Conservation (phyloP, 2,888 invertebrate genomes). For the Rhorus exstirpatorius region DNA sequence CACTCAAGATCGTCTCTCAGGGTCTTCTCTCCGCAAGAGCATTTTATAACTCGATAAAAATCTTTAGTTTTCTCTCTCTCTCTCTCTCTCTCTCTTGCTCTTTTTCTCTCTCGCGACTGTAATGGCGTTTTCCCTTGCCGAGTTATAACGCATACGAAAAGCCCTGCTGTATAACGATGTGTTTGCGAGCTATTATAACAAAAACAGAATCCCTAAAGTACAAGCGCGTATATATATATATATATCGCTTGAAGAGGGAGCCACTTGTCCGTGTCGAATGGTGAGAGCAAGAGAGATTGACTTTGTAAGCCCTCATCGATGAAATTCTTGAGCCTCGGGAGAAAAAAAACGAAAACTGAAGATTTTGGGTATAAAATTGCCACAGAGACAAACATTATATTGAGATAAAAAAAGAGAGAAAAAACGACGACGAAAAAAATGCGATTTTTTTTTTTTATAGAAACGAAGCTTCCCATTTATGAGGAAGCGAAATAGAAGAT, state of each 20-base stretch:
- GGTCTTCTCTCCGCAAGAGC: constrained; percentile 41
- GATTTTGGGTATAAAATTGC: no score
- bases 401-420: no score
- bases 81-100: background rate
- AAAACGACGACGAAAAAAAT: no score
- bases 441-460: no score
- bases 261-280: constrained; percentile 41
- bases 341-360: background rate
- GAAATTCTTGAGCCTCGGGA: constrained; percentile 27
- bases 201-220: constrained; percentile 62
- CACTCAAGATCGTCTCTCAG: constrained; percentile 62
- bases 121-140: constrained; percentile 20
- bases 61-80: constrained; percentile 45
- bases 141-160: constrained; percentile 38
- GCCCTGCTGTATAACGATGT: constrained; percentile 64
- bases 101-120: background rate
- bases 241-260: constrained; percentile 47
- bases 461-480: no score
- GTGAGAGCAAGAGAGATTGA: constrained; percentile 30
- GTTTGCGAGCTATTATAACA: constrained; percentile 67
- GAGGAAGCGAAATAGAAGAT: no score
- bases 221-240: constrained; percentile 38
- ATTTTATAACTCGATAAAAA: constrained; percentile 68
- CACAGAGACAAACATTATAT: no score
- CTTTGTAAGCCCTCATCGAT: constrained; percentile 19